A percentile compares a stretch with the other conserved stretches of the same genome.
phyloP scores from a whole-genome alignment of 1,140 invertebrate species.

The Brachystomella parvula region DNA sequence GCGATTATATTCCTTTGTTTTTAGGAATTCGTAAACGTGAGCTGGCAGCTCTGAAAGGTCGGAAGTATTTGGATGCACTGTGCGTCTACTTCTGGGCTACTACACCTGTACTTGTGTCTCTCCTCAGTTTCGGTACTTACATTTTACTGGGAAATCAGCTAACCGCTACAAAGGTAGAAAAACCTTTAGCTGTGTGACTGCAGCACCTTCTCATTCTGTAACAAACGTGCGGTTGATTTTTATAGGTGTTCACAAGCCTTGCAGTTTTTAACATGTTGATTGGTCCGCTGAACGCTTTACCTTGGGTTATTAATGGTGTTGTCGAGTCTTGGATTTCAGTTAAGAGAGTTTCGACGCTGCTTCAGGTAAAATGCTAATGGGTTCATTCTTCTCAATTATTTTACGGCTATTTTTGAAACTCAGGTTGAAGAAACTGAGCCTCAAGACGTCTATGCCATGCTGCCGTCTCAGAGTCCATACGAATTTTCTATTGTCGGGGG shows the following conservation, averaged over 20 bases:
- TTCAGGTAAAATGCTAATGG: slow-evolving; percentile 49
- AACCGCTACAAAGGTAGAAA: slow-evolving; percentile 69
- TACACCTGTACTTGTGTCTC: slow-evolving; percentile 89
- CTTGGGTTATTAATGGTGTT: slow-evolving; percentile 95
- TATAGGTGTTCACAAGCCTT: slow-evolving; percentile 79
- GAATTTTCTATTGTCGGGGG: too few species aligned
- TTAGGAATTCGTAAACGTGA: slow-evolving; percentile 59
- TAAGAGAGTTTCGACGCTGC: slow-evolving; percentile 66
- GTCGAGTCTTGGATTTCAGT: slow-evolving; percentile 88
- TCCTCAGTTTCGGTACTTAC: slow-evolving; percentile 84
- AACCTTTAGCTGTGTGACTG: too few species aligned
- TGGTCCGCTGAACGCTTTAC: slow-evolving; percentile 89
- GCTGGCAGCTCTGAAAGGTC: slow-evolving; percentile 64
- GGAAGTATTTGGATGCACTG: slow-evolving; percentile 96
- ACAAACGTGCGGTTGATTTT: too few species aligned
- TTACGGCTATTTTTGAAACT: slow-evolving; percentile 5
- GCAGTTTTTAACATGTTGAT: slow-evolving; percentile 95
- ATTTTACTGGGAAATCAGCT: slow-evolving; percentile 71
- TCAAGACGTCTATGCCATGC: slow-evolving; percentile 9
- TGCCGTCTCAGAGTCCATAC: background rate
- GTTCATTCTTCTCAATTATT: background rate
- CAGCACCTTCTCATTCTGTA: too few species aligned
- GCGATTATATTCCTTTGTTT: slow-evolving; percentile 18
- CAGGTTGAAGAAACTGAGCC: slow-evolving; percentile 29
- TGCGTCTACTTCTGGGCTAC: slow-evolving; percentile 99